Evolutionary conservation across 2,113 vertebrate species (phyloP), one percentile per base, ranked within the genome.

Genomic region (Tursiops truncatus): DNA sequence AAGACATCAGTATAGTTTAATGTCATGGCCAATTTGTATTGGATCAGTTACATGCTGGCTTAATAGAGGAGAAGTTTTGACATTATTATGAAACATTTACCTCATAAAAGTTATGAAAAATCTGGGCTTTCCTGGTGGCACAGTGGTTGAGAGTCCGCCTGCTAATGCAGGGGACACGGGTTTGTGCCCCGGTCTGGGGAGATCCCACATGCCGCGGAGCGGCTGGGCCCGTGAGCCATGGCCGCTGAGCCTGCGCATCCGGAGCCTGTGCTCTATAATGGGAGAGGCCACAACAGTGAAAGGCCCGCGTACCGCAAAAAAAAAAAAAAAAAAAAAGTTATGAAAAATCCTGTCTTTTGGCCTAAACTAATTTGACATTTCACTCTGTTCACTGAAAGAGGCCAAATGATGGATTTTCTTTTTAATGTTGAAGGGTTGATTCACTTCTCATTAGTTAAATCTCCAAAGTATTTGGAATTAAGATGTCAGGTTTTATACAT

Each of bases 391-490:
- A 38, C 68, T 95, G 63, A 86, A 97, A 96, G 87, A 97, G 84
- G 20, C 92, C 95, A 96, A 97, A 97, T 97, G 95, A 96, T 87
- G 92, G 87, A 97, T 96, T 97, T 97, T 95, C 83, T 91, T 98
- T 97, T 97, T 92, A 96, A 94, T 94, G 89, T 96, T 97, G 83
- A 97, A 96, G 60, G 67, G 89, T 81, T 97, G 94, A 88, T 94
- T 97, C 95, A 89, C 87, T 97, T 97, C 83, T 95, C 95, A 97
- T 98, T 98, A 98, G 97, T 98, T 98, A 97, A 97, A 97, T 96
- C 92, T 92, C 95, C 94, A 89, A 80, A 97, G 80, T 82, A 92
- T 97, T 95, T 96, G 79, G 80, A 97, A 98, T 98, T 97, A 98
- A 97, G 92, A 84, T 98, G 92, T 98, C 97, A 98, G 87, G 89